These are phyloP conservation scores for Cryptoleucopteryx plumbea DNA, from an alignment of 2,113 vertebrate species.

Conservation along the genomic window DNA sequence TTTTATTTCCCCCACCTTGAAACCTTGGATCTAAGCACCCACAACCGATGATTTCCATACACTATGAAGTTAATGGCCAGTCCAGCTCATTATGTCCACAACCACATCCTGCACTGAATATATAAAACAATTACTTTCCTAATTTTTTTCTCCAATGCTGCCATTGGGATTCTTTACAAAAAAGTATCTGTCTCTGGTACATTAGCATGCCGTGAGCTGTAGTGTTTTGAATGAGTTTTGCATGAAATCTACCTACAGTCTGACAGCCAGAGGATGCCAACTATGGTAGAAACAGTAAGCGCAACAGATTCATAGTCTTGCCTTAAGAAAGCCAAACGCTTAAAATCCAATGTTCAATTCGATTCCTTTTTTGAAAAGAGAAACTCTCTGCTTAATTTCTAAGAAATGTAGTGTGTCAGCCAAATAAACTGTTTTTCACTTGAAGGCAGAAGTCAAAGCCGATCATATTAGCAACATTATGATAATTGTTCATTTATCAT, in stretches of 20 bases:
- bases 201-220: rapidly evolving
- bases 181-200: background rate
- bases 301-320: background rate
- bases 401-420: background rate
- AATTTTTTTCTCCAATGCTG: background rate
- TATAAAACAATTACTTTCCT: background rate
- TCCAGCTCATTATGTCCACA: background rate
- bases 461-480: background rate
- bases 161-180: background rate
- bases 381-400: background rate
- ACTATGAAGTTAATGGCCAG: background rate
- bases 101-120: background rate
- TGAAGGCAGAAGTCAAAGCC: background rate
- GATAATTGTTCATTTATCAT: background rate
- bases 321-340: background rate
- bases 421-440: background rate
- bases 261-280: background rate
- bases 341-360: background rate
- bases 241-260: background rate
- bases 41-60: background rate
- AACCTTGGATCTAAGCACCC: background rate
- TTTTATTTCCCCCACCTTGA: background rate
- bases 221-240: background rate
- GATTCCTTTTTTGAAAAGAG: background rate
- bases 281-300: background rate